phyloP scores from a whole-genome alignment of 1,140 invertebrate species.

The Leptinotarsa lineolata region DNA sequence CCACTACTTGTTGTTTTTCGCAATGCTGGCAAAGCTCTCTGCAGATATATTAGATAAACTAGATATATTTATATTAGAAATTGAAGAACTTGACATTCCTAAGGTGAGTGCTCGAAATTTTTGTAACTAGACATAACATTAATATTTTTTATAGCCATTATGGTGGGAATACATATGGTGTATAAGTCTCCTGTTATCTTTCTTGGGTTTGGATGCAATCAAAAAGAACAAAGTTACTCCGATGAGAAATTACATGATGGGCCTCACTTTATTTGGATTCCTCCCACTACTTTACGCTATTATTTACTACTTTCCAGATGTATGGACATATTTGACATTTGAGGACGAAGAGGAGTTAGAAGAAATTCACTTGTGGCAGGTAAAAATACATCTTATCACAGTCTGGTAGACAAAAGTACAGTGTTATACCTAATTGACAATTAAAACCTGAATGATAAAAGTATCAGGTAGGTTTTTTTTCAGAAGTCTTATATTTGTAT shows the following conservation, averaged over 20 bases:
- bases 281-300: conserved; percentile 81
- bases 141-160: conserved; percentile 66
- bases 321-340: conserved; percentile 77
- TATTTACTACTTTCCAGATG: conserved; percentile 81
- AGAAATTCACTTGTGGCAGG: conserved; percentile 80
- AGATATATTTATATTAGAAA: conserved; percentile 91
- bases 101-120: conserved; percentile 63
- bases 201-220: conserved; percentile 84
- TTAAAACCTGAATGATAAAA: too few relatives aligned
- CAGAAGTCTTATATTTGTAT: too few relatives aligned
- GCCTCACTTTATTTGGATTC: conserved; percentile 77
- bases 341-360: conserved; percentile 66
- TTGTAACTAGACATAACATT: neutral
- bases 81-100: conserved; percentile 91
- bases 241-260: conserved; percentile 82
- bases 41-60: conserved; percentile 89
- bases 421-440: too few relatives aligned
- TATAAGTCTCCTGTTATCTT: conserved; percentile 80
- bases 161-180: conserved; percentile 97
- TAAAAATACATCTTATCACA: conserved; percentile 50
- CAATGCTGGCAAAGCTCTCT: conserved; percentile 88
- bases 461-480: too few relatives aligned
- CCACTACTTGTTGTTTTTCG: conserved; percentile 86
- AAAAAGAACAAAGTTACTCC: conserved; percentile 79
- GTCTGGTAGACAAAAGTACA: too few relatives aligned